Base-by-base conservation (phyloP, 2,888 invertebrate species). In the Drosophila basisetae region DNA sequence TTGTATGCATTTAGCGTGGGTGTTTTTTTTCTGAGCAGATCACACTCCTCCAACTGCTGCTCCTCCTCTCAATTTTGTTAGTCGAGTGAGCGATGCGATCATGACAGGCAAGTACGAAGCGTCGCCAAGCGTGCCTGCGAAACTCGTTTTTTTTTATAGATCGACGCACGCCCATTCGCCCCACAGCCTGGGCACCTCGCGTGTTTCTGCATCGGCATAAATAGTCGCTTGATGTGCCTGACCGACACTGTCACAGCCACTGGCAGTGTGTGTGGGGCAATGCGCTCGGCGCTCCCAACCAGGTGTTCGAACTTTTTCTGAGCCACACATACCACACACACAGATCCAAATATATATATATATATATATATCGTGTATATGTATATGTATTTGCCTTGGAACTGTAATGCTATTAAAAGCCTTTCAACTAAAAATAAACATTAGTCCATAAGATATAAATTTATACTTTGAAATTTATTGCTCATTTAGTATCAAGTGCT, bases 271-370 rank as follows among this genome's bases (percentile, higher is more conserved):
- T 68, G 78, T 73, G 71, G 85, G 75, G 82, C 90, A 82, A 84
- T 72, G 85, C 88, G 88, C 90, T 84, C 90, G 85, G 82, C 78
- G 73, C 75, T 72, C 80, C 59, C 71, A 55, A 30, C 71, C 70
- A 88, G 85, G 74, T 88, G 90, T 90, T 85, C 90, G 85, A 84
- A 70, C 85, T 90, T 85, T 84, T 85, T 71, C 50, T 54, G 53
- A 68, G 41, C 76, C 25, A 60, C 30, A 59, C 25, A 56, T 11
- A 35, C 28, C 22, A 33, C 54, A 16, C 13, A 35, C 13, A 13
- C 33, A 33, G 1, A 35, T 11, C 0, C 13, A 18, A 18, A 54
- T 30, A 62, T 9, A 43, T 5, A 13, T 4, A 39, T 4, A 9
- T 2, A 22, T 2, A 18, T 18, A 30, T 13, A 6, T 18, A 31